These are phyloP conservation scores for Leptobrachium leishanense DNA, from an alignment of 2,113 vertebrate species.

Conservation along the genomic window DNA sequence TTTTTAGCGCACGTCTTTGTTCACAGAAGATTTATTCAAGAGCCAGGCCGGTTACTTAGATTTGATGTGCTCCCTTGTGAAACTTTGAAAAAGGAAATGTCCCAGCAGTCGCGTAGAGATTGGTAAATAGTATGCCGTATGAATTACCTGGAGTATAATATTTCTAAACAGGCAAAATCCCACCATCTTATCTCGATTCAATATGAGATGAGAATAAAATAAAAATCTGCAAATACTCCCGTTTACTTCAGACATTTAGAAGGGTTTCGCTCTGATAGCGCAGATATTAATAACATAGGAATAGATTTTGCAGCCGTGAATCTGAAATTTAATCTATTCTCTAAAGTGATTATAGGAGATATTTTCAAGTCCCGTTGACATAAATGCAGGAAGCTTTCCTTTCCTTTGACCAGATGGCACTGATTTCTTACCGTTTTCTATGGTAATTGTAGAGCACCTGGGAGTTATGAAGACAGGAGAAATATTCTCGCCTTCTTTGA, in stretches of 20 bases:
- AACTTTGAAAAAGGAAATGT: constrained; percentile 43
- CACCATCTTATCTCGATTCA: background rate
- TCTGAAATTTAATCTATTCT: background rate
- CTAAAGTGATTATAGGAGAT: constrained; percentile 14
- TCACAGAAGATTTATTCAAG: constrained; percentile 75
- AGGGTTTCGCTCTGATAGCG: background rate
- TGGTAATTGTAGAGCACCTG: no score
- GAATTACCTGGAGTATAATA: constrained; percentile 18
- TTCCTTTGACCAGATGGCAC: no score
- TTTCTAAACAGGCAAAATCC: constrained; percentile 19
- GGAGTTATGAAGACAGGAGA: no score
- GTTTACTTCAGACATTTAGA: background rate
- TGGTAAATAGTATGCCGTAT: constrained; percentile 40
- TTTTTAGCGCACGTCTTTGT: constrained; percentile 65
- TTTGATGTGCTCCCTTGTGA: constrained; percentile 59
- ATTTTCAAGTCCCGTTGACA: no score
- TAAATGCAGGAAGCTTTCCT: no score
- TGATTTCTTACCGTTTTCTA: no score
- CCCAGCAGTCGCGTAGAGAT: constrained; percentile 37
- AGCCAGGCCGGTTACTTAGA: constrained; percentile 59
- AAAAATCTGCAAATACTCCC: constrained; percentile 8
- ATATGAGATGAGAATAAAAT: background rate
- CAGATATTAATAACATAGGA: constrained; percentile 3
- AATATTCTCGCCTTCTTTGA: no score
- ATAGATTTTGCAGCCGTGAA: background rate